A percentile compares a stretch with the other conserved stretches of the same genome.
Evolutionary conservation across 2,888 invertebrate genomes (phyloP).

Genomic region (Ernsta delagoae): DNA sequence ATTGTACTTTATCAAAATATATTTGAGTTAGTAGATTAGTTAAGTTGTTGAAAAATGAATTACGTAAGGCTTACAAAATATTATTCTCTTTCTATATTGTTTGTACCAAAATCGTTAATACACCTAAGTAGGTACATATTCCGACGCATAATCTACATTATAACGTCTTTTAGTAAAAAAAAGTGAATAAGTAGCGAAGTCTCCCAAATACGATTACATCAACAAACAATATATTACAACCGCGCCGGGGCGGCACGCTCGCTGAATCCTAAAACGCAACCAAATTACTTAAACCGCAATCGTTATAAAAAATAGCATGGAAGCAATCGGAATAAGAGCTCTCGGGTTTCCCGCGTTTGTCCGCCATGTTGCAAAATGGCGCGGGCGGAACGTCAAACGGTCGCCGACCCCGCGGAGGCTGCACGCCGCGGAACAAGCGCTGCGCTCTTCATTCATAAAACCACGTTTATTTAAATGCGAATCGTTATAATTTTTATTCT

Average conservation of each 20-base stretch:
- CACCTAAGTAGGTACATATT: too few species aligned
- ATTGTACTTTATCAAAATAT: too few species aligned
- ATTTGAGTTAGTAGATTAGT: too few species aligned
- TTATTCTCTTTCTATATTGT: too few species aligned
- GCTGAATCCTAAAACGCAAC: slow-evolving; percentile 48
- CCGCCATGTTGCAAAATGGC: slow-evolving; percentile 55
- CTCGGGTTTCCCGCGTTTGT: slow-evolving; percentile 65
- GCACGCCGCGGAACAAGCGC: slow-evolving; percentile 43
- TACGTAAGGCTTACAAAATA: too few species aligned
- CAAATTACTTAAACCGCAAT: slow-evolving; percentile 50
- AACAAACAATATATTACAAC: slow-evolving; percentile 25
- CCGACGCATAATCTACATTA: not conserved
- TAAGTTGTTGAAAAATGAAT: too few species aligned
- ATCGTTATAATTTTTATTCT: slow-evolving; percentile 41
- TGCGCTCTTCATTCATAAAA: slow-evolving; percentile 48
- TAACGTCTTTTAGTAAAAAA: not conserved
- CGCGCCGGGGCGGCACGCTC: slow-evolving; percentile 38
- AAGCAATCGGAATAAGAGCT: slow-evolving; percentile 71
- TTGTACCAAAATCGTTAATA: too few species aligned
- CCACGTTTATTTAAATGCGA: slow-evolving; percentile 40
- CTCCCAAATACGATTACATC: slow-evolving; percentile 18
- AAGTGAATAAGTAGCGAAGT: slow-evolving; percentile 8
- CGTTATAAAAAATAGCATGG: slow-evolving; percentile 57
- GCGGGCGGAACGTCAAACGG: slow-evolving; percentile 43
- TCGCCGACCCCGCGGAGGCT: slow-evolving; percentile 45